A percentile compares a stretch with the other conserved stretches of the same genome.
These are phyloP conservation scores for Lophotis ruficrista DNA, from an alignment of 2,113 vertebrate species.

Conservation along the genomic window DNA sequence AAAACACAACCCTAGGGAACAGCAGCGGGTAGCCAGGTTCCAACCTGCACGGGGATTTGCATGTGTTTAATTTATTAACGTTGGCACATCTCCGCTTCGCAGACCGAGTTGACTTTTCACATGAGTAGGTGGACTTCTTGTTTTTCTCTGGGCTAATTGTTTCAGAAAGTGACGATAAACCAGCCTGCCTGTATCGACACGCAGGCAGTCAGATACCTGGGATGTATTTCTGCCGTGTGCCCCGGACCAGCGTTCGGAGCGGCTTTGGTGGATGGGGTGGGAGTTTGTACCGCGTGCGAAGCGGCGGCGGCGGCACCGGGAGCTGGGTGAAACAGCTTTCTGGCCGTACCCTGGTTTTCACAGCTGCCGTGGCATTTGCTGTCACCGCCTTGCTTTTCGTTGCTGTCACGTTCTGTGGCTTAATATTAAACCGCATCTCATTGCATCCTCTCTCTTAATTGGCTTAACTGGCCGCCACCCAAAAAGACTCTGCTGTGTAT, in stretches of 20 bases:
- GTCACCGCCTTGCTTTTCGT: background rate
- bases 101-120: background rate
- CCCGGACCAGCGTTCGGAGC: background rate
- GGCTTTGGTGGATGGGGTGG: background rate
- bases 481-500: background rate
- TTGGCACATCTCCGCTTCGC: background rate
- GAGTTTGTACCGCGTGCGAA: background rate
- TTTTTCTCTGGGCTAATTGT: constrained; percentile 7
- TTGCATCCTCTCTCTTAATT: constrained; percentile 27
- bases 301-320: background rate
- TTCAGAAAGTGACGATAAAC: background rate
- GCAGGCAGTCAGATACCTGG: background rate
- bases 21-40: background rate
- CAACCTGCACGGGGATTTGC: background rate
- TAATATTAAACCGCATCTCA: constrained; percentile 8
- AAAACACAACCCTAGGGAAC: background rate
- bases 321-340: background rate
- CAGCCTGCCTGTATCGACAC: background rate
- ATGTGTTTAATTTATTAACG: background rate
- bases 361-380: background rate
- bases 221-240: background rate
- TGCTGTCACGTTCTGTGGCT: background rate
- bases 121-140: constrained; percentile 26
- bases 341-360: background rate
- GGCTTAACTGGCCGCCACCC: constrained; percentile 18